Base-by-base conservation (phyloP, 2,113 vertebrate species). In the Sinocyclocheilus maitianheensis region DNA sequence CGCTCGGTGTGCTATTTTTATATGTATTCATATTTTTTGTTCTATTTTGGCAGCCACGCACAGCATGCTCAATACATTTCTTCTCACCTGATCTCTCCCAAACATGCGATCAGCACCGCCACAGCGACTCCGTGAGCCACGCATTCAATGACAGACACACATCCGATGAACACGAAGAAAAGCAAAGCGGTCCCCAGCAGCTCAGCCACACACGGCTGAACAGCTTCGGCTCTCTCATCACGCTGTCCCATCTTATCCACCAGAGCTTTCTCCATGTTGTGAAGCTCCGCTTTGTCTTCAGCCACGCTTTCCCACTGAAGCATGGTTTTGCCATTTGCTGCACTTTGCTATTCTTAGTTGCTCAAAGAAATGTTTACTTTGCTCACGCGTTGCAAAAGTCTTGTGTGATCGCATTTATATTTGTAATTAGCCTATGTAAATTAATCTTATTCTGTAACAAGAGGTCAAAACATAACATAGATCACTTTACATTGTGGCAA, bases 101-200 rank as follows among this genome's bases (percentile, higher is more conserved):
- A 93, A 80, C 91, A 89, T 0, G 92, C 93, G 51, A 95, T 90
- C 78, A 94, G 10, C 11, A 92, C 86, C 0, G 87, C 91, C 72
- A 93, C 90, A 0, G 92, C 93, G 86, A 95, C 88, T 0, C 94
- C 94, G 0, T 95, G 94, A 5, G 91, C 94, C 86, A 94, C 0
- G 94, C 94, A 0, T 87, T 94, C 93, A 0, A 94, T 94, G 40
- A 95, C 94, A 0, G 94, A 94, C 81, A 94, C 91, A 1, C 93
- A 94, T 40, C 94, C 94, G 0, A 94, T 86, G 87, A 95, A 94
- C 14, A 94, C 93, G 10, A 95, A 94, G 88, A 95, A 93, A 30
- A 2, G 30, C 30, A 30, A 2, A 88, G 91, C 92, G 24, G 93
- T 94, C 8, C 94, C 94, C 22, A 95, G 55, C 0, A 93, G 11